Percentiles rank a stretch among this genome's conserved stretches.
Conservation (phyloP, 2,888 invertebrate species). For the Ariolimax columbianus region DNA sequence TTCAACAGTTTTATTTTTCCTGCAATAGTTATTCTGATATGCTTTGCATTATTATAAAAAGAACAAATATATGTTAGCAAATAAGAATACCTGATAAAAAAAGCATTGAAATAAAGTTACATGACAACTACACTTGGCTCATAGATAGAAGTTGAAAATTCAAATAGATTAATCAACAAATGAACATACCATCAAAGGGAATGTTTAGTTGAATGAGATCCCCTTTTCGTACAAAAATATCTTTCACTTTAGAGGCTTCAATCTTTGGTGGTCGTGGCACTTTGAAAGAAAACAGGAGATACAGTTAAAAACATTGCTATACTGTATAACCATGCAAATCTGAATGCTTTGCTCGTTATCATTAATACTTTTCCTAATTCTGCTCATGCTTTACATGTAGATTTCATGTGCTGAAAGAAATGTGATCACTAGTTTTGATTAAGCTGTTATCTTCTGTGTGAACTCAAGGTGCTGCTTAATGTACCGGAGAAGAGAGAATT, state of each 20-base stretch:
- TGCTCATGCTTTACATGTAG: neutral
- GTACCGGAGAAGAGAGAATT: no score
- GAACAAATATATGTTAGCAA: no score
- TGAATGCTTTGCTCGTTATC: neutral
- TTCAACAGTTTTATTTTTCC: no score
- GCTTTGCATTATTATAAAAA: no score
- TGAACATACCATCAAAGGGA: conserved; percentile 86
- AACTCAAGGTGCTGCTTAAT: no score
- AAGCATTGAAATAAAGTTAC: no score
- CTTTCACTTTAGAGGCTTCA: conserved; percentile 87
- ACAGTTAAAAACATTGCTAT: neutral
- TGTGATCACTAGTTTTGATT: no score
- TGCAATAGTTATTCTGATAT: no score
- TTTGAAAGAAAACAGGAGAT: conserved; percentile 54
- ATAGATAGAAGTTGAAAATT: neutral
- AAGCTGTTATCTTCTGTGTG: no score
- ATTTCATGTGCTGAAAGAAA: no score
- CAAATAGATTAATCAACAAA: neutral
- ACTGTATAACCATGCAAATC: neutral
- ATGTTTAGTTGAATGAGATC: conserved; percentile 94
- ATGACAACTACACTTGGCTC: no score
- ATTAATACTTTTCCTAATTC: neutral
- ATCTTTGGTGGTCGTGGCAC: conserved; percentile 94
- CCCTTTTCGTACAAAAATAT: conserved; percentile 93
- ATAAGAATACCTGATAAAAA: no score